phyloP scores from a whole-genome alignment of 1,140 invertebrate species.

The Heliothis subflexa region DNA sequence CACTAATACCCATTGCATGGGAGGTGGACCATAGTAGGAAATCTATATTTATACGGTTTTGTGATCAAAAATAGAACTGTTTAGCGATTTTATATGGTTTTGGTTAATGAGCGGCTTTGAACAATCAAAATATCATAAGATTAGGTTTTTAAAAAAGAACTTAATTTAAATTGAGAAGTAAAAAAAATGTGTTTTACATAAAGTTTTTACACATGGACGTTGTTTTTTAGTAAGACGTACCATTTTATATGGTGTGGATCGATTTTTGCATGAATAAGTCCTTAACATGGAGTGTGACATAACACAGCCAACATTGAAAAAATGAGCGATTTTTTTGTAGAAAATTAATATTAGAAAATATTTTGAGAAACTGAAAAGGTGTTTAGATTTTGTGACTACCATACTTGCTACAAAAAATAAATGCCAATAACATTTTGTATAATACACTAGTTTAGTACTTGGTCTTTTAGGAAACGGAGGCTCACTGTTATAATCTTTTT shows the following conservation, averaged over 20 bases:
- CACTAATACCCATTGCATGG: slow-evolving; percentile 21
- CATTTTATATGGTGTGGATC: not conserved
- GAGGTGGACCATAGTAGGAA: not conserved
- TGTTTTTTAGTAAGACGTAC: not conserved
- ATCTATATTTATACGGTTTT: too few species aligned
- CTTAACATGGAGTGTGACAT: not conserved
- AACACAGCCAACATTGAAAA: not conserved
- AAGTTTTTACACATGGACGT: too few species aligned
- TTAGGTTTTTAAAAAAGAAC: too few species aligned
- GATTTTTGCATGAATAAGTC: not conserved
- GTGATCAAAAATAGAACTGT: too few species aligned
- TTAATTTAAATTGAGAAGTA: too few species aligned
- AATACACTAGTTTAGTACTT: slow-evolving; percentile 20
- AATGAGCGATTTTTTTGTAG: not conserved
- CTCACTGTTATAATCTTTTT: not conserved
- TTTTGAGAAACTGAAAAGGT: not conserved
- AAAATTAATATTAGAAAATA: not conserved
- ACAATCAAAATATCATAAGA: too few species aligned
- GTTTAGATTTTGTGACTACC: slow-evolving; percentile 24
- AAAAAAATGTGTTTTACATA: too few species aligned
- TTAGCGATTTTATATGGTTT: too few species aligned
- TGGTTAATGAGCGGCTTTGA: too few species aligned
- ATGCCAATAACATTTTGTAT: slow-evolving; percentile 20
- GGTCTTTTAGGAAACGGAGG: not conserved
- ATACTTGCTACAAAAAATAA: not conserved